These are phyloP conservation scores for Myotis brandtii DNA, from an alignment of 2,113 vertebrate genomes.

Conservation along the genomic window DNA sequence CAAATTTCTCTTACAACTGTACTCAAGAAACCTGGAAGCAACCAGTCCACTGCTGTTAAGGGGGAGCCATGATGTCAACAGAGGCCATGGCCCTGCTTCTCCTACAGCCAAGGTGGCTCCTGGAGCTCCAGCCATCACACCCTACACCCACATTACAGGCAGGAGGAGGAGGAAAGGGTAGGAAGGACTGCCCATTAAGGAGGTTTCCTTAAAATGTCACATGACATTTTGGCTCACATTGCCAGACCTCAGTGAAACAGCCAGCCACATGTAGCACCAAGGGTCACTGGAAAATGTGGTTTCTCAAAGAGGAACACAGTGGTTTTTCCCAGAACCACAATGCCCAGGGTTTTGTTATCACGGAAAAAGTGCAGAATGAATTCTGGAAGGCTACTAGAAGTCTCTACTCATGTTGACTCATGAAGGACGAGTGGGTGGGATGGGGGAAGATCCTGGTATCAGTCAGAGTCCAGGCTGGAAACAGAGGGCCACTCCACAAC, in stretches of 20 bases:
- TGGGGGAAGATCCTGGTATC: background rate
- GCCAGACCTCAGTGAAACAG: background rate
- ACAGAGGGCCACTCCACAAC: rapidly evolving
- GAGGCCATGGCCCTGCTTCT: background rate
- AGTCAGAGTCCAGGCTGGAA: background rate
- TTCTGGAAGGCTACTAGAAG: background rate
- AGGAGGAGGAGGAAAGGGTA: background rate
- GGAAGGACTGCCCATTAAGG: background rate
- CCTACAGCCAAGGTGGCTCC: background rate
- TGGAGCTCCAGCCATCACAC: background rate
- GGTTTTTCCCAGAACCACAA: background rate
- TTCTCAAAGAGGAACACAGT: conserved; percentile 26
- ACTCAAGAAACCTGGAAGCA: background rate
- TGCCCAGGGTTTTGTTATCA: background rate
- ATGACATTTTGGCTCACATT: background rate
- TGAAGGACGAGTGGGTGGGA: background rate
- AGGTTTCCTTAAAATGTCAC: background rate
- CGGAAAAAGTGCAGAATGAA: background rate
- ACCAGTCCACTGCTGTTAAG: background rate
- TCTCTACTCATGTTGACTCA: background rate
- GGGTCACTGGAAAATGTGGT: background rate
- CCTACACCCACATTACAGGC: background rate
- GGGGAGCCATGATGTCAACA: background rate
- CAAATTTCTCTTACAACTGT: background rate
- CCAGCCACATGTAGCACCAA: background rate